phyloP scores from a whole-genome alignment of 2,797 vertebrate genomes.

The Chelmon rostratus region DNA sequence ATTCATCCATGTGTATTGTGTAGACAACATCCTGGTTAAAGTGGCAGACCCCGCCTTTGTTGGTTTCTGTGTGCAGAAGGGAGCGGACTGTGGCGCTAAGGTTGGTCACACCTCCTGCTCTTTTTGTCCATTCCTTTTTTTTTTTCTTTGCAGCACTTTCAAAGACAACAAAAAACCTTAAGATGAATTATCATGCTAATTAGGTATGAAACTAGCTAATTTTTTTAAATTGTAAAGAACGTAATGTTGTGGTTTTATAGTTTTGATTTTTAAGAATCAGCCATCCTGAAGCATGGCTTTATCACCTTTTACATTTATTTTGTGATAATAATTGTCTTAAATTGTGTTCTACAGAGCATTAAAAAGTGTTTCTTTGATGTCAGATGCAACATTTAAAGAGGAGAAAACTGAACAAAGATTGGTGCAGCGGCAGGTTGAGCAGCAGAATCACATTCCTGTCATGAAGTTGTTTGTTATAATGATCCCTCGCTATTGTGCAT shows the following conservation, averaged over 20 bases:
- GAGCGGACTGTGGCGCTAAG: conserved; percentile 97
- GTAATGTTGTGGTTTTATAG: not conserved
- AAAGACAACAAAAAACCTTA: not conserved
- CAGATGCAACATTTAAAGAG: not conserved
- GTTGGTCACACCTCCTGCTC: conserved; percentile 76
- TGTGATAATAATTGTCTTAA: not conserved
- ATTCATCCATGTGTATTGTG: conserved; percentile 95
- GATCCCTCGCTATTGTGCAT: not conserved
- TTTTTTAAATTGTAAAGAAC: not conserved
- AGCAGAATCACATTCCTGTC: not conserved
- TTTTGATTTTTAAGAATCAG: not conserved
- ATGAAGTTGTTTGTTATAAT: conserved; percentile 9
- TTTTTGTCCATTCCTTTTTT: not conserved
- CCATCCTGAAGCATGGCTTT: not conserved
- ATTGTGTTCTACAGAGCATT: not conserved
- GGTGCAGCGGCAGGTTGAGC: not conserved
- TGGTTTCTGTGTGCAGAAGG: conserved; percentile 94
- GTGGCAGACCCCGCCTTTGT: conserved; percentile 96
- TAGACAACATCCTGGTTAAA: conserved; percentile 97
- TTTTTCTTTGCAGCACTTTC: not conserved
- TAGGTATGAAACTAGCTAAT: not conserved
- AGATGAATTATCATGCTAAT: not conserved
- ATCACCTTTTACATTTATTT: not conserved
- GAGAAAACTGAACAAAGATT: not conserved
- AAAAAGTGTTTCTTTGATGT: not conserved